Conservation (phyloP, 1,140 invertebrate genomes). For the Cecropterus lyciades region DNA sequence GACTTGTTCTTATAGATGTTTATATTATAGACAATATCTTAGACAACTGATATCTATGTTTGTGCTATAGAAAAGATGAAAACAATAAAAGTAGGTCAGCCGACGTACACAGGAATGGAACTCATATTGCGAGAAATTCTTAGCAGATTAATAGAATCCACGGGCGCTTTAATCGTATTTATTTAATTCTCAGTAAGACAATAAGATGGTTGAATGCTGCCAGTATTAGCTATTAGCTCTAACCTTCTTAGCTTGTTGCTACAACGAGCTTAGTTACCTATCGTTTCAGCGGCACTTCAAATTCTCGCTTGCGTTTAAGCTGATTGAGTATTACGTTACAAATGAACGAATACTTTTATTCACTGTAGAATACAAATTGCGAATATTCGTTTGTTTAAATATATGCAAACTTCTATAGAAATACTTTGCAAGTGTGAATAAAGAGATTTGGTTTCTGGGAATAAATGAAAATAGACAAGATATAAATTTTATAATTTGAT, state of each 20-base stretch:
- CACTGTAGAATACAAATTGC: neutral
- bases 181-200: constrained; percentile 17
- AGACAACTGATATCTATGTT: constrained; percentile 13
- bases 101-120: constrained; percentile 22
- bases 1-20: neutral
- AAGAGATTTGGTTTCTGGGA: too few species aligned
- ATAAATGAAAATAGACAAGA: too few species aligned
- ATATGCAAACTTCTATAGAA: too few species aligned
- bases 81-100: constrained; percentile 29
- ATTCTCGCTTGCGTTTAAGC: constrained; percentile 6
- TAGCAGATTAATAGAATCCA: constrained; percentile 11
- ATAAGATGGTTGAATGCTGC: constrained; percentile 3
- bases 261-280: constrained; percentile 4
- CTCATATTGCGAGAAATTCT: constrained; percentile 23
- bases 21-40: constrained; percentile 10
- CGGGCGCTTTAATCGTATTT: neutral
- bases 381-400: neutral
- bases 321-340: neutral
- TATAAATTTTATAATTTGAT: too few species aligned
- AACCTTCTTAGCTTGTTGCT: constrained; percentile 7
- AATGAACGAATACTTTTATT: neutral
- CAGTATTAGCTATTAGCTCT: neutral
- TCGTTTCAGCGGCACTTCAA: constrained; percentile 15
- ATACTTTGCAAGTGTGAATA: too few species aligned
- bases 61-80: constrained; percentile 18